A percentile compares a stretch with the other conserved stretches of the same genome.
Evolutionary conservation across 2,113 vertebrate species (phyloP).

Genomic region (Platichthys flesus): DNA sequence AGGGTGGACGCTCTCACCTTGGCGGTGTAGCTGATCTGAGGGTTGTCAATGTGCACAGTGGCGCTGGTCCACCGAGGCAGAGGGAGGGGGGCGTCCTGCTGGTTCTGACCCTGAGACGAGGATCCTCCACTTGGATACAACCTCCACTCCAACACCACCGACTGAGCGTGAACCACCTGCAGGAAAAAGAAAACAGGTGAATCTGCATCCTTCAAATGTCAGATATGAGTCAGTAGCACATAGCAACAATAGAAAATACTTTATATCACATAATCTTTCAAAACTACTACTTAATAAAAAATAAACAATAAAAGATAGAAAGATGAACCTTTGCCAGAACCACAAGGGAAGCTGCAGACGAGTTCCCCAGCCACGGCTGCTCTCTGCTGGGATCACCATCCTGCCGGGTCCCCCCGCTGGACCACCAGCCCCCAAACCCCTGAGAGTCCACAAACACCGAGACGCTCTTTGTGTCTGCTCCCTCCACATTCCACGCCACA

Average conservation of each 20-base stretch:
- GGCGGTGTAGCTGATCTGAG: constrained; percentile 85
- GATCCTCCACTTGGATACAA: constrained; percentile 54
- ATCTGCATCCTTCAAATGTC: not conserved
- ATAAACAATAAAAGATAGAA: not conserved
- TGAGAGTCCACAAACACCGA: constrained; percentile 75
- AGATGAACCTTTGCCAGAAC: constrained; percentile 80
- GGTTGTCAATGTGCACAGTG: constrained; percentile 85
- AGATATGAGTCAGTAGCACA: not conserved
- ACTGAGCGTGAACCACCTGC: constrained; percentile 83
- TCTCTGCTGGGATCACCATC: constrained; percentile 36
- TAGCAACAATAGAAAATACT: not conserved
- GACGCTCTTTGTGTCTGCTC: constrained; percentile 82
- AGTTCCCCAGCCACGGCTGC: constrained; percentile 42
- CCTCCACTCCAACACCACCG: constrained; percentile 85
- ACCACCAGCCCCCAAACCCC: constrained; percentile 39
- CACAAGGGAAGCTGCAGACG: constrained; percentile 72
- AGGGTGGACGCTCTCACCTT: constrained; percentile 49
- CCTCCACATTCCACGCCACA: constrained; percentile 85
- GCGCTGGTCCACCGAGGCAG: constrained; percentile 82
- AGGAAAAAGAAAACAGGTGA: not conserved
- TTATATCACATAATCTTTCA: not conserved
- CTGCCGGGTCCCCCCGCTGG: not conserved
- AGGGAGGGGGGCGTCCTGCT: constrained; percentile 33
- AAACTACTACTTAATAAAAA: not conserved
- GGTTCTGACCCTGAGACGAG: constrained; percentile 48